A percentile compares a stretch with the other conserved stretches of the same genome.
Evolutionary conservation across 2,113 vertebrate species (phyloP).

Genomic region (Hemiscyllium ocellatum): DNA sequence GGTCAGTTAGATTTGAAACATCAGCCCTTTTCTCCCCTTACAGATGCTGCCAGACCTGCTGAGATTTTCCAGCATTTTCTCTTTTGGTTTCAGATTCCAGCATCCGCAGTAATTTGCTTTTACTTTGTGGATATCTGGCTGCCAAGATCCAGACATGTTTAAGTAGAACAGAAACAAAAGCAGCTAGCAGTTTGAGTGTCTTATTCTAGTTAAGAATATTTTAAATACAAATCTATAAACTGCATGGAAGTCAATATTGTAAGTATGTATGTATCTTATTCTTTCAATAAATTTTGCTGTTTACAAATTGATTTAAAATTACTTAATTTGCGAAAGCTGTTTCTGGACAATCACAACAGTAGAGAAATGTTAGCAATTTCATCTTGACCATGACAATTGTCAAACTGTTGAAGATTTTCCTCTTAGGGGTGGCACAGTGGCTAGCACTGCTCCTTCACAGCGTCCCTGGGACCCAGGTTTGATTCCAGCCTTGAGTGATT

Average conservation of each 20-base stretch:
- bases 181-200: neutral
- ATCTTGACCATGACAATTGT: neutral
- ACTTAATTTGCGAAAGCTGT: neutral
- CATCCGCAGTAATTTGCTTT: too few species aligned
- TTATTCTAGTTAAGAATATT: neutral
- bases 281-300: conserved; percentile 31
- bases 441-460: too few species aligned
- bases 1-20: too few species aligned
- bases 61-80: too few species aligned
- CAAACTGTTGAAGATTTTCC: too few species aligned
- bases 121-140: neutral
- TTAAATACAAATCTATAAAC: neutral
- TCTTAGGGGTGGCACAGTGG: too few species aligned
- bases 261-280: conserved; percentile 14
- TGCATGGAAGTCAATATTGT: neutral
- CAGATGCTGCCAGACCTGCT: too few species aligned
- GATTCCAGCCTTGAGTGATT: neutral
- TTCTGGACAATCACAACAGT: neutral
- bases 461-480: neutral
- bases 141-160: neutral
- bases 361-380: neutral
- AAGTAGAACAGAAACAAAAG: neutral
- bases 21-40: too few species aligned
- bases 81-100: too few species aligned
- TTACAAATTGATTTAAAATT: neutral